Base-by-base conservation (phyloP, 2,888 invertebrate species). In the Vandiemenella viatica region DNA sequence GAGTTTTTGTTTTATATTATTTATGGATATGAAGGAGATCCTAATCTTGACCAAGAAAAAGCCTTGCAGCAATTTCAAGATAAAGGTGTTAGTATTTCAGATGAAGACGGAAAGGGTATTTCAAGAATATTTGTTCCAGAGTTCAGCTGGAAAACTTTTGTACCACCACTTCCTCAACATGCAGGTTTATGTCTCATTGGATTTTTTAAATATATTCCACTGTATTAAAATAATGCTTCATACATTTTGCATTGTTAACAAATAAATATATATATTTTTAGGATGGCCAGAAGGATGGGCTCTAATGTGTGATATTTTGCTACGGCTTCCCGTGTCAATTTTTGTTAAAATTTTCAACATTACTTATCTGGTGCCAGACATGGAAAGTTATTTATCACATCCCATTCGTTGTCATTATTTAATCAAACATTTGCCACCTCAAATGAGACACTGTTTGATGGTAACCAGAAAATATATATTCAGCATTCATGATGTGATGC, bases 81-180 rank as follows among this genome's bases (percentile, higher is more conserved):
- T 5, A 59, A 61, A 20, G 63, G 63, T 16, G 57, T 58, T 20
- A 48, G 55, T n/a, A 55, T 68, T 1, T 61, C 65, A 1, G 65
- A 66, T 1, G 63, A 67, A 17, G 63, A 73, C 42, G 55, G 66
- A 6, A 58, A 65, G 1, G 68, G 73, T 50, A 62, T 77, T 56
- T 66, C 69, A 4, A 61, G 63, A 1, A 61, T 74, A 41, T 77
- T 74, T 50, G 68, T 64, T 32, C 67, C 66, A 4, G 68, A 72
- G 45, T 65, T 78, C 5, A 70, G 67, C 56, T 85, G 83, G 82
- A 79, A 76, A 61, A 80, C 79, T 65, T 85, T 84, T 60, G 66
- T 87, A 13, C 75, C 80, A 1, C 81, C 83, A 0, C 59, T 85
- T 41, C 77, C 77, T 0, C 58, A 62, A 41, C 76, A 80, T 57